These are phyloP conservation scores for Timema podura DNA, from an alignment of 2,888 invertebrate genomes.

Conservation along the genomic window DNA sequence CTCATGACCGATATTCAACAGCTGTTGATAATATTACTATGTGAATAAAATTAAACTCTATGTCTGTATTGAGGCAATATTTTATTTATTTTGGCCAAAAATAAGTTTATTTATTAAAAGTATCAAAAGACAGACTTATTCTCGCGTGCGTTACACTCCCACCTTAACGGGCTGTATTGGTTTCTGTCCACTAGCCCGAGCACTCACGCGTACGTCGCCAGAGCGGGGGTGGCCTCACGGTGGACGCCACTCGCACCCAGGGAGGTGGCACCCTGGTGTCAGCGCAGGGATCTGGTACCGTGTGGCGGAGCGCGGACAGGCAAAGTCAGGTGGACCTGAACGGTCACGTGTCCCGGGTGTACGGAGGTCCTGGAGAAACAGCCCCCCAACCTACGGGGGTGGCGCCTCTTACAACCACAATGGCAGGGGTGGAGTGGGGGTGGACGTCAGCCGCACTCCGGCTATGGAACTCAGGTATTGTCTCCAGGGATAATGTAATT, in stretches of 20 bases:
- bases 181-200: no score
- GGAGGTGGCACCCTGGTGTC: conserved; percentile 3
- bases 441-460: conserved; percentile 16
- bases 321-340: neutral
- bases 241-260: neutral
- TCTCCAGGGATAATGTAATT: no score
- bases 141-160: no score
- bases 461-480: neutral
- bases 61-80: no score
- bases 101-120: no score
- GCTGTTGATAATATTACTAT: no score
- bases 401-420: conserved; percentile 10
- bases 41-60: no score
- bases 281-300: neutral
- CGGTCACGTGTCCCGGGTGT: conserved; percentile 9
- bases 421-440: conserved; percentile 5
- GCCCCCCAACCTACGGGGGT: conserved; percentile 1
- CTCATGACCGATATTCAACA: no score
- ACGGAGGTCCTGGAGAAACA: neutral
- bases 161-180: no score
- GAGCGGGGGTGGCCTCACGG: neutral
- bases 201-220: no score
- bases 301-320: conserved; percentile 7
- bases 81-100: no score
- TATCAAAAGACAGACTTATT: no score